A percentile compares a stretch with the other conserved stretches of the same genome.
Evolutionary conservation across 2,888 invertebrate genomes (phyloP).

Genomic region (Euzophera pinguis): DNA sequence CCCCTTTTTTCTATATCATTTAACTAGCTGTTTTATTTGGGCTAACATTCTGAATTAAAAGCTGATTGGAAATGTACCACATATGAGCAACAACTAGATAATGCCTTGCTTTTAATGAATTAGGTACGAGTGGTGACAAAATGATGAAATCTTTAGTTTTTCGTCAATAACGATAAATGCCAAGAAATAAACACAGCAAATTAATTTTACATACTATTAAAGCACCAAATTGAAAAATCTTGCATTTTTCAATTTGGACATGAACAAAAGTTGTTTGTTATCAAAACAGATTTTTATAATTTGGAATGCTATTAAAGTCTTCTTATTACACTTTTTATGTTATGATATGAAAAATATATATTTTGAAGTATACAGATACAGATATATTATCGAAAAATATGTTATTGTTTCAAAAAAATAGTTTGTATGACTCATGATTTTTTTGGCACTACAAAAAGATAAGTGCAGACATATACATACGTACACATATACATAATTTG

Average conservation of each 20-base stretch:
- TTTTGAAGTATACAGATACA: slow-evolving; percentile 14
- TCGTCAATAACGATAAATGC: slow-evolving; percentile 3
- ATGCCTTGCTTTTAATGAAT: background rate
- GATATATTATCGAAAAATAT: slow-evolving; percentile 30
- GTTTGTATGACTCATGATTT: background rate
- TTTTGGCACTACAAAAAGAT: slow-evolving; percentile 45
- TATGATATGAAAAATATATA: background rate
- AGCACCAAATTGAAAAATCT: slow-evolving; percentile 10
- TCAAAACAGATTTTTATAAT: background rate
- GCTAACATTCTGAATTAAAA: slow-evolving; percentile 6
- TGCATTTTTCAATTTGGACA: background rate
- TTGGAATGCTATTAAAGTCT: slow-evolving; percentile 21
- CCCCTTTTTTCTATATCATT: too few species aligned
- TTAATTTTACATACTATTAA: slow-evolving; percentile 4
- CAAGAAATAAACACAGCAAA: background rate
- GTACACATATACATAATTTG: slow-evolving; percentile 25
- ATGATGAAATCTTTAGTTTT: background rate
- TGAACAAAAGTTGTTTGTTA: background rate
- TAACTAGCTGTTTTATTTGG: background rate
- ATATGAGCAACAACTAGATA: background rate
- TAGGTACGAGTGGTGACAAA: slow-evolving; percentile 1
- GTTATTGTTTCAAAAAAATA: slow-evolving; percentile 12
- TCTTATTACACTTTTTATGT: background rate
- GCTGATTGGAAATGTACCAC: background rate
- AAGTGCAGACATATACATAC: slow-evolving; percentile 14